Conservation (phyloP, 2,113 vertebrate species). For the Brienomyrus brachyistius region DNA sequence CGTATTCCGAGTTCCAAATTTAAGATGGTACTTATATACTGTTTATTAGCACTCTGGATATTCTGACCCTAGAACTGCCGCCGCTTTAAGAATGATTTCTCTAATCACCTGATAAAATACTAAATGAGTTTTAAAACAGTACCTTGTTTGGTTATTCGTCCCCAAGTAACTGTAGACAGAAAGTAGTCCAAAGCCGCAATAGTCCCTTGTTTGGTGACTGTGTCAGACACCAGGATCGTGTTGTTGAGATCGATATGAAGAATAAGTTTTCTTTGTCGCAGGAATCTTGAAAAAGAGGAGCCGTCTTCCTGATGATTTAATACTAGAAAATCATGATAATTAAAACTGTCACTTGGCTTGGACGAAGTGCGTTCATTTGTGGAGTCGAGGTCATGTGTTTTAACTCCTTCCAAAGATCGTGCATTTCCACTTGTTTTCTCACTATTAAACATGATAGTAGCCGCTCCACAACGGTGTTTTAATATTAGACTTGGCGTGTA, state of each 20-base stretch:
- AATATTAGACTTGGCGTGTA: neutral
- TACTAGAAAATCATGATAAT: neutral
- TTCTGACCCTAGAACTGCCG: neutral
- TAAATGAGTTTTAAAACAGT: neutral
- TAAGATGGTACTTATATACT: neutral
- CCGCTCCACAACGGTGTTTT: too few species aligned
- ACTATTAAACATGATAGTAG: neutral
- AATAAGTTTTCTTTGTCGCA: conserved; percentile 54
- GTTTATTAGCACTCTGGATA: neutral
- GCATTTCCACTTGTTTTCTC: neutral
- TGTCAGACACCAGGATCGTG: conserved; percentile 73
- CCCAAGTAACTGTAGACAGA: conserved; percentile 73
- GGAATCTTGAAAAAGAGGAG: conserved; percentile 9
- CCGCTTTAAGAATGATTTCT: neutral
- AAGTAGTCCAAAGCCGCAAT: conserved; percentile 67
- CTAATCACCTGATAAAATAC: neutral
- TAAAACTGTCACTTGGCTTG: neutral
- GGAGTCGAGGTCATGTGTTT: neutral
- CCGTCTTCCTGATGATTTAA: neutral
- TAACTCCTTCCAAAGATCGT: neutral
- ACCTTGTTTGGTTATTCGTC: conserved; percentile 52
- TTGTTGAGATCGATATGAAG: conserved; percentile 80
- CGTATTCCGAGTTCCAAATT: neutral
- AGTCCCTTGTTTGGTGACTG: conserved; percentile 62
- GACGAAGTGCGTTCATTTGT: neutral